phyloP scores from a whole-genome alignment of 2,888 invertebrate species.

The Eurytoma californica region DNA sequence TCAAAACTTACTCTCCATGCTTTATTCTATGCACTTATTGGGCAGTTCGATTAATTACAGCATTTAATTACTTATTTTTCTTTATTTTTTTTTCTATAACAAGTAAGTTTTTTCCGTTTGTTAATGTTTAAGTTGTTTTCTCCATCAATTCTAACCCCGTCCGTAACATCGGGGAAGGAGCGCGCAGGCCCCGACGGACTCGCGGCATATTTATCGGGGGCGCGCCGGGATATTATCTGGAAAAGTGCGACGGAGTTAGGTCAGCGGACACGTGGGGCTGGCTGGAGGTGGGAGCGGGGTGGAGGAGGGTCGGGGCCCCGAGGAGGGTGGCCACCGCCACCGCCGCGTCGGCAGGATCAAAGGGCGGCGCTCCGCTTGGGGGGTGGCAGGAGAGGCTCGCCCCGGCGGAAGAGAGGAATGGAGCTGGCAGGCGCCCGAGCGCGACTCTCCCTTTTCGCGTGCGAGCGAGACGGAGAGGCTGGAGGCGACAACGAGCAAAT shows the following conservation, averaged over 20 bases:
- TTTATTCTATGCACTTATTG: no score
- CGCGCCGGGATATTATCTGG: background rate
- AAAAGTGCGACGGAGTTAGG: conserved; percentile 18
- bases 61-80: no score
- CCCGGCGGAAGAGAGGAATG: conserved; percentile 61
- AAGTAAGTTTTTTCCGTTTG: no score
- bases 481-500: conserved; percentile 74
- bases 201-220: background rate
- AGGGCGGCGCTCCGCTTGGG: conserved; percentile 70
- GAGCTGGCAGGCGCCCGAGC: conserved; percentile 47
- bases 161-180: background rate
- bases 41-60: no score
- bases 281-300: conserved; percentile 60
- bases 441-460: conserved; percentile 45
- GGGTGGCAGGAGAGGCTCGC: conserved; percentile 45
- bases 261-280: conserved; percentile 69
- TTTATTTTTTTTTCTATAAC: no score
- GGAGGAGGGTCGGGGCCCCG: conserved; percentile 66
- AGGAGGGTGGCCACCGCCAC: conserved; percentile 58
- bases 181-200: no score
- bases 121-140: no score
- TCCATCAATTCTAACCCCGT: no score
- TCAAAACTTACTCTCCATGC: no score
- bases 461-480: conserved; percentile 47
- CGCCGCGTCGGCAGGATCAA: conserved; percentile 72